These are phyloP conservation scores for Hucho hucho DNA, from an alignment of 2,113 vertebrate species.

Conservation along the genomic window DNA sequence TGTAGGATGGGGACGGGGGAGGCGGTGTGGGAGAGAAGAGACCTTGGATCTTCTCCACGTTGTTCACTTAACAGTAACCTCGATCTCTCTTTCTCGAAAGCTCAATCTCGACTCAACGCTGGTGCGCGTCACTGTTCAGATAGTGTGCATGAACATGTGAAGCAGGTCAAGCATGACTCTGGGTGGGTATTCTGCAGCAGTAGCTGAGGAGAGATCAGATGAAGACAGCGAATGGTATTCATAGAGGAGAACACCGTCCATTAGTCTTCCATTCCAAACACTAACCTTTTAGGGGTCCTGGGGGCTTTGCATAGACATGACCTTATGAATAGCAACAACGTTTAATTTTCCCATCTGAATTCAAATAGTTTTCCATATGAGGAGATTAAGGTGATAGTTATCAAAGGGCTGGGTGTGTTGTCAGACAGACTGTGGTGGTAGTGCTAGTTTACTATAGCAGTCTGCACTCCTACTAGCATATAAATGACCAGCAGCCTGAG, in stretches of 20 bases:
- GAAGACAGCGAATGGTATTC: constrained; percentile 54
- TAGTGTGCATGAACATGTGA: background rate
- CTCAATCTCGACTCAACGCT: background rate
- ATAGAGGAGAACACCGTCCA: constrained; percentile 44
- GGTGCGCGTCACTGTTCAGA: background rate
- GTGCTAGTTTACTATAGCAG: background rate
- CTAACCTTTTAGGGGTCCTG: constrained; percentile 54
- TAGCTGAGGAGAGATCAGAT: constrained; percentile 10
- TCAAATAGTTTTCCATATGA: constrained; percentile 16
- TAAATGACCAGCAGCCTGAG: too few relatives aligned
- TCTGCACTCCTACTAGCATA: background rate
- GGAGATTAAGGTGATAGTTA: constrained; percentile 31
- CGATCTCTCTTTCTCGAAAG: background rate
- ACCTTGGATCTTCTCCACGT: background rate
- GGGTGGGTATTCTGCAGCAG: background rate
- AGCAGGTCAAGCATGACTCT: constrained; percentile 3
- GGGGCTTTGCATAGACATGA: constrained; percentile 39
- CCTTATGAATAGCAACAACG: constrained; percentile 59
- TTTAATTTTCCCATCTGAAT: constrained; percentile 52
- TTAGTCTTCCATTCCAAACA: constrained; percentile 58
- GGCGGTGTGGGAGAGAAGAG: background rate
- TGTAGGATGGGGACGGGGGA: background rate
- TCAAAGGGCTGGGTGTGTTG: constrained; percentile 6
- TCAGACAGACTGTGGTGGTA: constrained; percentile 12
- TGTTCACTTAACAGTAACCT: background rate